Conservation (phyloP, 2,113 vertebrate genomes). For the Salvelinus fontinalis region DNA sequence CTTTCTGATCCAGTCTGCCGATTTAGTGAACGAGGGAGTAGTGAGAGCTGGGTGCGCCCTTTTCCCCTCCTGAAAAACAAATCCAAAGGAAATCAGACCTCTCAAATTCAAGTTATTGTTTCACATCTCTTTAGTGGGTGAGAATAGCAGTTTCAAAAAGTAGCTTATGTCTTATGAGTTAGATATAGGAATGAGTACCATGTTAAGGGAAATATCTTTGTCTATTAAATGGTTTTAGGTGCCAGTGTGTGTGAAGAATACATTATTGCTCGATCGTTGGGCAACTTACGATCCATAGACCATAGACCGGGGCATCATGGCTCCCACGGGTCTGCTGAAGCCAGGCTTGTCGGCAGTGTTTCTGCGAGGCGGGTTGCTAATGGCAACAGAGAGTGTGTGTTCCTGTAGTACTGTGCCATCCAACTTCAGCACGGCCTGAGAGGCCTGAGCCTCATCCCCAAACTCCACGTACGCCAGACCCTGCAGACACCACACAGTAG, state of each 20-base stretch:
- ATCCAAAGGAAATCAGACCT: not conserved
- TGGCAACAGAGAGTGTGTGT: conserved; percentile 87
- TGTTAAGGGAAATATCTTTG: no score
- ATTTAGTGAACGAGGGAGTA: conserved; percentile 89
- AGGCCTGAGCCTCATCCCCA: conserved; percentile 86
- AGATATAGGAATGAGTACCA: no score
- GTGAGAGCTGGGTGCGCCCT: conserved; percentile 89
- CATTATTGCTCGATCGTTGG: not conserved
- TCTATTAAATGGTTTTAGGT: no score
- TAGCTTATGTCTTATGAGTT: no score
- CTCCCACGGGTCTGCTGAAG: conserved; percentile 35
- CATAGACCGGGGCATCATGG: conserved; percentile 71
- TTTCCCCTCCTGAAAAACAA: conserved; percentile 82
- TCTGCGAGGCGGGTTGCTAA: conserved; percentile 91
- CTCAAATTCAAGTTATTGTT: not conserved
- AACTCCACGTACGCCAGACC: conserved; percentile 96
- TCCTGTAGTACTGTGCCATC: conserved; percentile 81
- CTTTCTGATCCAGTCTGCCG: conserved; percentile 65
- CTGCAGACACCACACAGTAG: conserved; percentile 65
- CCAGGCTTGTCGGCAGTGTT: conserved; percentile 70
- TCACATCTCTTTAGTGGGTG: not conserved
- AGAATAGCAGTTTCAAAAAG: no score
- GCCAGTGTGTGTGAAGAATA: not conserved
- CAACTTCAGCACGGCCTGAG: conserved; percentile 91
- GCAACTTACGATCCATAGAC: conserved; percentile 85